These are phyloP conservation scores for Chionoecetes opilio DNA, from an alignment of 1,140 invertebrate genomes.

Conservation along the genomic window DNA sequence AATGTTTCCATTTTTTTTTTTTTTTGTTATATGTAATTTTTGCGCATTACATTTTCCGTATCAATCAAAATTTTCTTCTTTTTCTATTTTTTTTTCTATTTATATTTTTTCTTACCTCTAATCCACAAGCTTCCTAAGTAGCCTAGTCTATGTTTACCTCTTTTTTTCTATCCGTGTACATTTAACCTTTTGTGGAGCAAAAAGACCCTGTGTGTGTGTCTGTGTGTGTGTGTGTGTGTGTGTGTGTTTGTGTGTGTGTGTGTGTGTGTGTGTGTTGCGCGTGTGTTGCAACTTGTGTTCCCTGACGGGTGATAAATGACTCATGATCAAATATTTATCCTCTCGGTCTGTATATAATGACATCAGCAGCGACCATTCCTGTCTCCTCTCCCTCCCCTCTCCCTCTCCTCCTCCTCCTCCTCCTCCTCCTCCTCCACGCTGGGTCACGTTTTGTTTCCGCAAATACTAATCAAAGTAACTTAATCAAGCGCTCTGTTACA, in stretches of 20 bases:
- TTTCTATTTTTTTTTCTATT: too few species aligned
- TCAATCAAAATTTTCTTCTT: background rate
- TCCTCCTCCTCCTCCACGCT: background rate
- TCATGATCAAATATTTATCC: slow-evolving; percentile 30
- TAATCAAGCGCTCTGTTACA: too few species aligned
- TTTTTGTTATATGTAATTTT: too few species aligned
- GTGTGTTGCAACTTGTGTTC: background rate
- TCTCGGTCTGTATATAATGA: slow-evolving; percentile 20
- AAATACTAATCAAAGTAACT: too few species aligned
- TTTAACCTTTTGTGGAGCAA: background rate
- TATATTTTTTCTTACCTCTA: too few species aligned
- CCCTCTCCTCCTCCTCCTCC: background rate
- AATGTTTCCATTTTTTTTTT: too few species aligned
- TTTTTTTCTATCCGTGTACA: background rate
- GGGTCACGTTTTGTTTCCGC: too few species aligned
- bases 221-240: slow-evolving; percentile 27
- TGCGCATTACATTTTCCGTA: background rate
- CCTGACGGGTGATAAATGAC: slow-evolving; percentile 5
- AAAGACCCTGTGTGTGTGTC: background rate
- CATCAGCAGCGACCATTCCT: slow-evolving; percentile 3
- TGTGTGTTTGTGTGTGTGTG: slow-evolving; percentile 17
- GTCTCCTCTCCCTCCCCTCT: background rate
- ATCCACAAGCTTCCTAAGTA: background rate
- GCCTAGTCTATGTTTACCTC: background rate
- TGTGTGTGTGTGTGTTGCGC: slow-evolving; percentile 12